Evolutionary conservation across 2,113 vertebrate species (phyloP).

Genomic region (Pyxicephalus adspersus): DNA sequence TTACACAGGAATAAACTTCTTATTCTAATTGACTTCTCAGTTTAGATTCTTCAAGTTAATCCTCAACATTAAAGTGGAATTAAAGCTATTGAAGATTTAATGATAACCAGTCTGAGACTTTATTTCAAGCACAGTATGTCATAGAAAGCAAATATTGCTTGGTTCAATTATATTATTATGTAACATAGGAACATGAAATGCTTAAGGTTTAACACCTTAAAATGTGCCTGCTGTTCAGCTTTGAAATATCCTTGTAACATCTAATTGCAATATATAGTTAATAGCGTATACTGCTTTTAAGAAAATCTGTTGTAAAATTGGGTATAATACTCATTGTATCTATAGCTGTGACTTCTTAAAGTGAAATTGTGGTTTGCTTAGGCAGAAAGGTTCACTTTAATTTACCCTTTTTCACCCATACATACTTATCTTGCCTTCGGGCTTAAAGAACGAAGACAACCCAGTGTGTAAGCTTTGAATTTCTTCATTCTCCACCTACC

Average conservation of each 20-base stretch:
- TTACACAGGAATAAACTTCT: background rate
- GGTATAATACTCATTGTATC: too few relatives aligned
- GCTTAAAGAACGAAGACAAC: too few relatives aligned
- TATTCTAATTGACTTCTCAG: background rate
- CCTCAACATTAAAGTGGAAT: background rate
- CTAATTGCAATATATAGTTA: too few relatives aligned
- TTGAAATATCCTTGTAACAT: background rate
- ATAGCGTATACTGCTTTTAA: too few relatives aligned
- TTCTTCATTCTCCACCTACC: too few relatives aligned
- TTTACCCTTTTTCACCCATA: too few relatives aligned
- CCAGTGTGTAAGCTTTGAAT: too few relatives aligned
- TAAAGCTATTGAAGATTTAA: constrained; percentile 8
- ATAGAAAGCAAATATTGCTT: background rate
- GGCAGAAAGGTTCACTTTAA: too few relatives aligned
- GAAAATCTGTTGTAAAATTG: too few relatives aligned
- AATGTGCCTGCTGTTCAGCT: background rate
- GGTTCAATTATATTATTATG: background rate
- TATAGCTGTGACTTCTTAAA: too few relatives aligned
- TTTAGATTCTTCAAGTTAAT: background rate
- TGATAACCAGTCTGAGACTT: background rate
- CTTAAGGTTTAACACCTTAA: background rate
- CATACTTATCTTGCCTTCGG: too few relatives aligned
- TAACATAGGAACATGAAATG: background rate
- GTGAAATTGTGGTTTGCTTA: too few relatives aligned
- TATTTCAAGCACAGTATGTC: background rate